These are phyloP conservation scores for Dichetophora obliterata DNA, from an alignment of 2,888 invertebrate genomes.

Conservation along the genomic window DNA sequence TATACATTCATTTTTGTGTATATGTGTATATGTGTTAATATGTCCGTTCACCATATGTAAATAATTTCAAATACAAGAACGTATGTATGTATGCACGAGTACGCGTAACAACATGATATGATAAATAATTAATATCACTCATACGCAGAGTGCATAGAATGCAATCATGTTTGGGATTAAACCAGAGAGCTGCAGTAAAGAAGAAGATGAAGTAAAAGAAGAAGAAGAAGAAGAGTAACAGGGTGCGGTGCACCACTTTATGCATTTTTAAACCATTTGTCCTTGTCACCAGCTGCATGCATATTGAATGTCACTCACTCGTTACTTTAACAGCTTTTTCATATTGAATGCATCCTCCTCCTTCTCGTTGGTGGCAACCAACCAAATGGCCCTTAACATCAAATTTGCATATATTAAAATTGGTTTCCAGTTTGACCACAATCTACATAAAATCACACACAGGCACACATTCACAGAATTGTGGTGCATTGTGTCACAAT, in stretches of 20 bases:
- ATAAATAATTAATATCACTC: not conserved
- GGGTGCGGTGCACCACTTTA: not conserved
- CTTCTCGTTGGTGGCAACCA: too few relatives aligned
- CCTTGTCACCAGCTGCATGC: constrained; percentile 1
- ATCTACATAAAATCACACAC: not conserved
- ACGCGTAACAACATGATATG: too few relatives aligned
- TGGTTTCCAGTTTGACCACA: not conserved
- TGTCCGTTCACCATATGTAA: too few relatives aligned
- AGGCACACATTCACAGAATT: not conserved
- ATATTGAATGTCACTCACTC: not conserved
- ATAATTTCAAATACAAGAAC: too few relatives aligned
- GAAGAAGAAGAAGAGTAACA: not conserved
- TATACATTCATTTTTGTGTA: too few relatives aligned
- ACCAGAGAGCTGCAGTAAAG: not conserved
- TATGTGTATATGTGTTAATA: too few relatives aligned
- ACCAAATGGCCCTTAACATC: not conserved
- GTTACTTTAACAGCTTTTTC: not conserved
- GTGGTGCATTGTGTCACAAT: too few relatives aligned
- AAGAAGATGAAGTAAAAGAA: not conserved
- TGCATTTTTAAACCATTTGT: not conserved
- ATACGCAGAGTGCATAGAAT: not conserved
- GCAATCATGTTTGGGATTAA: not conserved
- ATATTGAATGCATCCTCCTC: too few relatives aligned
- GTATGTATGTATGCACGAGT: too few relatives aligned
- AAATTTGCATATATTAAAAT: not conserved